Evolutionary conservation across 2,797 vertebrate species (phyloP), one percentile per base, ranked within the genome.

Genomic region (Gallirallus australis): DNA sequence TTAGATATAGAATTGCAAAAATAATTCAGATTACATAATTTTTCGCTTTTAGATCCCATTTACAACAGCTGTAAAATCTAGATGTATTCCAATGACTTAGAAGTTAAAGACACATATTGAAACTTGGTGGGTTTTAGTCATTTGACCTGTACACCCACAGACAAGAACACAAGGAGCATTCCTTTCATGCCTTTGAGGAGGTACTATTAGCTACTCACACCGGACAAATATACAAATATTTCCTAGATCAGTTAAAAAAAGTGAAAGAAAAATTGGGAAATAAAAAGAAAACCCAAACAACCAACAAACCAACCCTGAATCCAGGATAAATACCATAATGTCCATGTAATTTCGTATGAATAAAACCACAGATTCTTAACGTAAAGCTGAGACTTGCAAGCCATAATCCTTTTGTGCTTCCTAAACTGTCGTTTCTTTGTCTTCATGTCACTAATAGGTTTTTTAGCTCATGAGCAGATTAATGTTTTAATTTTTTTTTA

Each of bases 401-500:
- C 68, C 9, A 45, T 33, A 90, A 73, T 48, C 21, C 52, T 77
- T 84, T 61, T 24, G 60, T 77, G 78, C 42, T 76, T 81, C 35
- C 63, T 48, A 37, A 91, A 66, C 88, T 90, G 59, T 86, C 31
- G 12, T 39, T 23, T 10, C 66, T 85, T 75, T 56, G 47, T 77
- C 54, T 92, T 95, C 40, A 54, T 1, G 6, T 87, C 69, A 78
- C 30, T 86, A 90, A 84, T 31, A 54, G 45, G 70, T 81, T 19
- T 11, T 56, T 79, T 47, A 96, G 72, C 80, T 86, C 69, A 73
- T 79, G 63, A 95, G 42, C 35, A 52, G 37, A 96, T 86, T 40
- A 73, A 89, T n/a, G 4, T 75, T 96, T 94, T 93, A 94, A 86
- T 50, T 72, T 90, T 84, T 78, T 92, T 89, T 89, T 31, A 91